Percentiles rank a stretch among this genome's conserved stretches.
Conservation (phyloP, 2,797 vertebrate genomes). For the Clarias platycephalus region DNA sequence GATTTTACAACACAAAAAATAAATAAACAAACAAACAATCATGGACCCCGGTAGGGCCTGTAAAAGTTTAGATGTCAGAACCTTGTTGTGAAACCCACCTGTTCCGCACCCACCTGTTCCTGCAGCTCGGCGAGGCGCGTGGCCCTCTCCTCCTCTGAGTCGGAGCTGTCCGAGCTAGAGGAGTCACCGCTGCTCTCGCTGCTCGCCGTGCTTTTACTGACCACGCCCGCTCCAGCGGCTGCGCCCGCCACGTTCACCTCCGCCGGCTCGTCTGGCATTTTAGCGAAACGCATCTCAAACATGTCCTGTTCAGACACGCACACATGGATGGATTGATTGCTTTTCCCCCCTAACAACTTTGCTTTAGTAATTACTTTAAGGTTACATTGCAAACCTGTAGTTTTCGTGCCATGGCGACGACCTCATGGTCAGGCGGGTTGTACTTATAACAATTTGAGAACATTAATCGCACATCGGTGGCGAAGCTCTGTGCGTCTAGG, state of each 20-base stretch:
- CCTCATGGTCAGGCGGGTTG: conserved; percentile 87
- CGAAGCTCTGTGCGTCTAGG: conserved; percentile 86
- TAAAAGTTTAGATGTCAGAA: conserved; percentile 23
- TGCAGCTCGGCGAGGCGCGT: conserved; percentile 82
- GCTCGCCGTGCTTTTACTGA: conserved; percentile 77
- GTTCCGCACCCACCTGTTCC: conserved; percentile 85
- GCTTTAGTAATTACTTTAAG: neutral
- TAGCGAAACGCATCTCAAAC: conserved; percentile 93
- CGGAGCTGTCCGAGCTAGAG: conserved; percentile 78
- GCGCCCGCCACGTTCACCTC: conserved; percentile 64
- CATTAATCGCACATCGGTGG: conserved; percentile 91
- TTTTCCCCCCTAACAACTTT: neutral
- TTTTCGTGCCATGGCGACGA: conserved; percentile 87
- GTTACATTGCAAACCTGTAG: conserved; percentile 76
- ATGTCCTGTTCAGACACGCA: conserved; percentile 75
- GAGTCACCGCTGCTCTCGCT: conserved; percentile 78
- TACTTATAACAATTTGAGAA: conserved; percentile 99
- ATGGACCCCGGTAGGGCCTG: conserved; percentile 21
- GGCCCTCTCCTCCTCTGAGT: conserved; percentile 82
- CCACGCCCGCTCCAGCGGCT: conserved; percentile 62
- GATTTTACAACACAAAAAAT: neutral
- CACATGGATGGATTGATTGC: neutral
- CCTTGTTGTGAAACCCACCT: conserved; percentile 74
- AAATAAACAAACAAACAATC: neutral
- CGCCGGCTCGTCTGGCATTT: conserved; percentile 86